phyloP scores from a whole-genome alignment of 2,888 invertebrate genomes.

The Synergus japonicus region DNA sequence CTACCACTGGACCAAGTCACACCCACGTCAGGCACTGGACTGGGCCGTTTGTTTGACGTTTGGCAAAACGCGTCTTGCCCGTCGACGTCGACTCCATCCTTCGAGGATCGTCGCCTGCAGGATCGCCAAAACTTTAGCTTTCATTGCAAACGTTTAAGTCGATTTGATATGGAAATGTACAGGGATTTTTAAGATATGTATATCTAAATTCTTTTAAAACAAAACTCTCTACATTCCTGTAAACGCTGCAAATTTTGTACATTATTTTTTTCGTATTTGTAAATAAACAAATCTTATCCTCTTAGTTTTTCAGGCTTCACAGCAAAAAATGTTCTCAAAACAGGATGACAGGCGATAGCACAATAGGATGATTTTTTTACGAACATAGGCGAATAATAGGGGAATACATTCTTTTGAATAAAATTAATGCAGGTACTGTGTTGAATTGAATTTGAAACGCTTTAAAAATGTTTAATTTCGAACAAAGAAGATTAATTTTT shows the following conservation, averaged over 20 bases:
- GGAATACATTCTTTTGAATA: too few species aligned
- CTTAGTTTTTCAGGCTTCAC: background rate
- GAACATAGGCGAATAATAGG: too few species aligned
- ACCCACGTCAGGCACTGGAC: slow-evolving; percentile 78
- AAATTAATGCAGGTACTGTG: too few species aligned
- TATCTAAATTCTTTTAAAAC: background rate
- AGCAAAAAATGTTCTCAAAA: too few species aligned
- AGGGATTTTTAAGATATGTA: background rate
- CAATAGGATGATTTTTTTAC: too few species aligned
- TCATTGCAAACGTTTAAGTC: slow-evolving; percentile 9
- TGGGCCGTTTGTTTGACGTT: slow-evolving; percentile 77
- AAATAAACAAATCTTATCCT: background rate
- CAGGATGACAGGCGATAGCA: too few species aligned
- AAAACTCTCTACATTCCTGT: slow-evolving; percentile 5
- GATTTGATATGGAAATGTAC: background rate
- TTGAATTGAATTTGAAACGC: too few species aligned
- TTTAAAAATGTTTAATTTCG: too few species aligned
- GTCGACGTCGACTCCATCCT: slow-evolving; percentile 26
- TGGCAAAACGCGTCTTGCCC: slow-evolving; percentile 54
- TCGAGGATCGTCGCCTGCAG: slow-evolving; percentile 9
- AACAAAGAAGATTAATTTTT: too few species aligned
- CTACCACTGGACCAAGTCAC: slow-evolving; percentile 65
- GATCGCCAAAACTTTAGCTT: slow-evolving; percentile 23
- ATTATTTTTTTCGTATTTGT: slow-evolving; percentile 4
- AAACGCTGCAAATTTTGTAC: background rate